Evolutionary conservation across 2,888 invertebrate genomes (phyloP), one percentile per base, ranked within the genome.

Genomic region (Melipona beecheii): DNA sequence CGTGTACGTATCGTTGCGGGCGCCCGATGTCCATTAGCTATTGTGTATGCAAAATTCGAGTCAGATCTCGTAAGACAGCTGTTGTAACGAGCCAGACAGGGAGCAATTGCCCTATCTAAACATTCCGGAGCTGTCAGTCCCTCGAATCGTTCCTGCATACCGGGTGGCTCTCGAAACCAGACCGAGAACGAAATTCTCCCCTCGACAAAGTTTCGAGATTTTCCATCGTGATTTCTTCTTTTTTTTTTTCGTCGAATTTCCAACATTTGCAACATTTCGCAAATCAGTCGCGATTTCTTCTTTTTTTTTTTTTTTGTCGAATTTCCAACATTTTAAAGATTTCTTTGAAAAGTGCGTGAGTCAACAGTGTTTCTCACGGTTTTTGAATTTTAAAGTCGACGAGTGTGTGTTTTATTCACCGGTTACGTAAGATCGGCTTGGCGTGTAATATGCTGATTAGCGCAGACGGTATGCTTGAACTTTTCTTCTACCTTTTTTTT

Each of bases 41-140:
- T 43, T 43, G 43, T 43, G n/a, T 70, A 54, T 36, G 69, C n/a
- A 70, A 36, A 70, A 70, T 70, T 70, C 54, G 31, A 54, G 21
- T 36, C 54, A 4, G 36, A 54, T 70, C 70, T 70, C n/a, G 17
- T 69, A 69, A 52, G 52, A 54, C 69, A 69, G 54, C 31, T 69
- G 27, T 31, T 56, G 70, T 36, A 70, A 70, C 70, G 17, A 54
- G 70, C 31, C 36, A 54, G 69, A 70, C 70, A 56, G 54, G 54
- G n/a, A 54, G 70, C 69, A 54, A 70, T 70, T 54, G 70, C 54
- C n/a, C 31, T 56, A 70, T 36, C 70, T 17, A 36, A 70, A 36
- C 54, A 54, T 70, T 70, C 70, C 54, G 36, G 6, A 2, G 54
- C 31, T 70, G 54, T 70, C 70, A 11, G 15, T 70, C 36, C 2